Percentiles rank a stretch among this genome's conserved stretches.
Evolutionary conservation across 2,797 vertebrate species (phyloP).

Genomic region (Silurus aristotelis): DNA sequence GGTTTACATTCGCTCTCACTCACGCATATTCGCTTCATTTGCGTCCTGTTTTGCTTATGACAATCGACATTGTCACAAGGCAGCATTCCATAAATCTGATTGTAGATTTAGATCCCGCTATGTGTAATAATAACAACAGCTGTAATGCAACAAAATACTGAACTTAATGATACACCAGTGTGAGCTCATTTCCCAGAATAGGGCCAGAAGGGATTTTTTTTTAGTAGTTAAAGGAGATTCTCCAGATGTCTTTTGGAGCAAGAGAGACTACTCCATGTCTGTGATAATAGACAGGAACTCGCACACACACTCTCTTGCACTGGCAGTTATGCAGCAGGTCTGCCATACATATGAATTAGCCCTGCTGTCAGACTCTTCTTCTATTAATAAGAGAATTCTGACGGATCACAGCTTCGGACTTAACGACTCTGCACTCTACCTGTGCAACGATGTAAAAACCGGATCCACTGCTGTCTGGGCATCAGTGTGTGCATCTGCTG

Average conservation of each 20-base stretch:
- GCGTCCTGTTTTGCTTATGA: not conserved
- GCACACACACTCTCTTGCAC: not conserved
- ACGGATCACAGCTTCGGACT: slow-evolving; percentile 35
- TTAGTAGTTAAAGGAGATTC: not conserved
- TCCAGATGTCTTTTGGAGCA: slow-evolving; percentile 2
- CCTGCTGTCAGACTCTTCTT: slow-evolving; percentile 23
- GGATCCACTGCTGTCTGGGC: not conserved
- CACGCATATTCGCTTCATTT: not conserved
- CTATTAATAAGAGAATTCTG: slow-evolving; percentile 34
- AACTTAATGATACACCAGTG: slow-evolving; percentile 3
- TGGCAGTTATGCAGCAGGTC: slow-evolving; percentile 14
- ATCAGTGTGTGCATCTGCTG: not conserved
- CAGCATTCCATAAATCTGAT: not conserved
- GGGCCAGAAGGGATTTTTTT: not conserved
- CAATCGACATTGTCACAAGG: no score
- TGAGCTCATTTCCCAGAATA: not conserved
- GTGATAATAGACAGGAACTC: not conserved
- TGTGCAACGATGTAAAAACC: not conserved
- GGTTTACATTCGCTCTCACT: not conserved
- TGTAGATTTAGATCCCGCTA: not conserved
- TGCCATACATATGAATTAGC: slow-evolving; percentile 33
- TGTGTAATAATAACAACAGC: no score
- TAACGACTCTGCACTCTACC: slow-evolving; percentile 15
- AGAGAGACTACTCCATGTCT: slow-evolving; percentile 7
- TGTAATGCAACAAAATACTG: not conserved